phyloP scores from a whole-genome alignment of 2,888 invertebrate genomes.

The Flexamia atlantica region DNA sequence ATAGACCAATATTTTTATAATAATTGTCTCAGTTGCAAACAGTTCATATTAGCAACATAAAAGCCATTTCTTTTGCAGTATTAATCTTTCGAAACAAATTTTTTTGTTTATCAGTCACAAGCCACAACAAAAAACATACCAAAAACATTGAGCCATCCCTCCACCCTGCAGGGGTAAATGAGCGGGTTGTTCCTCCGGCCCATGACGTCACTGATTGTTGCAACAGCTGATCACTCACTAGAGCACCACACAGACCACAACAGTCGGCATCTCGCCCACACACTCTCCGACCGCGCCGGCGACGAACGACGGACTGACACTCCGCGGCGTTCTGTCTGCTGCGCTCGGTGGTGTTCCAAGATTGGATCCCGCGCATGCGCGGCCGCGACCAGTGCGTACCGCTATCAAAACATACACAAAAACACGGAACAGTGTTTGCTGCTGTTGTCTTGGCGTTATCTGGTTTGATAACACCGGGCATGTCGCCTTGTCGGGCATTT shows the following conservation, averaged over 20 bases:
- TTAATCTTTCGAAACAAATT: too few relatives aligned
- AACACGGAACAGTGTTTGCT: slow-evolving; percentile 12
- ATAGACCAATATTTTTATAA: too few relatives aligned
- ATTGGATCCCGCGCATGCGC: slow-evolving; percentile 6
- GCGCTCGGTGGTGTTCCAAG: too few relatives aligned
- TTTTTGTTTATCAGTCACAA: too few relatives aligned
- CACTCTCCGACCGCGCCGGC: background rate
- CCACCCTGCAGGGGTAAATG: slow-evolving; percentile 78
- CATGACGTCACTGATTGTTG: slow-evolving; percentile 60
- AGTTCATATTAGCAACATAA: too few relatives aligned
- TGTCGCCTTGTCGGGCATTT: background rate
- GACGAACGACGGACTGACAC: background rate
- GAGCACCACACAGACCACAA: background rate
- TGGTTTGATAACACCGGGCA: background rate
- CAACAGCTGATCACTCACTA: slow-evolving; percentile 11
- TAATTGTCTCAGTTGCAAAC: too few relatives aligned
- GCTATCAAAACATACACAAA: slow-evolving; percentile 1
- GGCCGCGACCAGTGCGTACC: background rate
- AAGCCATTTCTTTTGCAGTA: too few relatives aligned
- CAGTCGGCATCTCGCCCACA: background rate
- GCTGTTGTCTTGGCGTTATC: background rate
- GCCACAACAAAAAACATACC: slow-evolving; percentile 75
- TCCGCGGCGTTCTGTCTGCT: background rate
- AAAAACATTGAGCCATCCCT: slow-evolving; percentile 80
- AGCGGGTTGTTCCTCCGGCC: slow-evolving; percentile 72